Base-by-base conservation (phyloP, 2,797 vertebrate genomes). In the Pangasius krempfi region DNA sequence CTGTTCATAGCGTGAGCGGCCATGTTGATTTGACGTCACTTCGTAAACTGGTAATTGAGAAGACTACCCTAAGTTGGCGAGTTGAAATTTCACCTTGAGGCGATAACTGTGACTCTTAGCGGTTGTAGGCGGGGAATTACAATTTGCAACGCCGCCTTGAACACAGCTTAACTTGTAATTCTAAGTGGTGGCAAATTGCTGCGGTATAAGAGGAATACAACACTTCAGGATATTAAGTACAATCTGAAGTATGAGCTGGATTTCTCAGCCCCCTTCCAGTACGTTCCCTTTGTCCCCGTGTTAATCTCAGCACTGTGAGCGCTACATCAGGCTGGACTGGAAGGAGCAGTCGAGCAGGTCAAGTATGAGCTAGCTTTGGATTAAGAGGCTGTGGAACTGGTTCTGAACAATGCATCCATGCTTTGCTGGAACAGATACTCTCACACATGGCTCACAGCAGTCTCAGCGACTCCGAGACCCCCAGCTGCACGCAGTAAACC, bases 281-380 rank as follows among this genome's bases (percentile, higher is more conserved):
- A 50, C 9, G 54, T 84, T 22, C 52, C 47, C 37, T 6, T 70
- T 80, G 5, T 81, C 85, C 75, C 27, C 79, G 40, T 90, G 76
- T 14, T 88, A 33, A 87, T 81, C 56, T 80, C 14, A 37, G 50
- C 79, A 52, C 85, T 37, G 85, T 40, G 1, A 73, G 58, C 27
- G 22, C 54, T 54, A 22, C 18, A 85, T 92, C 92, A 93, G 88
- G 89, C 92, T 76, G 88, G 93, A 94, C 96, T 92, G 89, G 96
- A 95, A 92, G 86, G 93, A 92, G 94, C 94, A 94, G 96, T 94
- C 92, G 90, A 96, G 95, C 95, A 93, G 89, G 95, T 96, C 95
- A 92, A 76, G 70, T 94, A 93, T 95, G 94, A 94, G 94, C 88
- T 92, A 88, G 90, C 84, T 91, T 94, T 93, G 94, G 93, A 94